Conservation (phyloP, 2,113 vertebrate species). For the Mustela nigripes region DNA sequence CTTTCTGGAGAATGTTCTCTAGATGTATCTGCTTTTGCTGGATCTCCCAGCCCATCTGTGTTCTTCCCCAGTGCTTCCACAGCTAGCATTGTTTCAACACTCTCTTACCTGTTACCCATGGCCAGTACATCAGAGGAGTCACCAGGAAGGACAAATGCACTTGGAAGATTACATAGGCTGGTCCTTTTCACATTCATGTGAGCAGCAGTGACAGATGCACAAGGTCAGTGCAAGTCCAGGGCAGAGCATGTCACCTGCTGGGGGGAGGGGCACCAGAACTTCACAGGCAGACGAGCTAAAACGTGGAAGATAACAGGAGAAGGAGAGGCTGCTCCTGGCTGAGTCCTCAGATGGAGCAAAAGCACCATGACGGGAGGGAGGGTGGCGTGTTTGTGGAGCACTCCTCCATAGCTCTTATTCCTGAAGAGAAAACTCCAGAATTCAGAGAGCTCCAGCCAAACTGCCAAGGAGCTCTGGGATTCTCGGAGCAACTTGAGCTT, state of each 20-base stretch:
- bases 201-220: accelerated
- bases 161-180: background rate
- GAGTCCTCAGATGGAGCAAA: background rate
- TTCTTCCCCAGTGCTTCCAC: background rate
- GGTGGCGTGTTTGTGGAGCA: accelerated
- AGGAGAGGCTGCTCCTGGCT: background rate
- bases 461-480: background rate
- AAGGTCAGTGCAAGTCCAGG: background rate
- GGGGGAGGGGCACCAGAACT: accelerated
- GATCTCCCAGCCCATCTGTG: background rate
- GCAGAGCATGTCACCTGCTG: accelerated
- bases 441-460: background rate
- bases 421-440: accelerated
- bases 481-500: background rate
- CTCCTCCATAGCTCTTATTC: accelerated
- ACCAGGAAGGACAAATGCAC: background rate
- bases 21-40: background rate
- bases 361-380: accelerated
- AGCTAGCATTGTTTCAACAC: accelerated
- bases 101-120: accelerated
- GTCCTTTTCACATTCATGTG: background rate
- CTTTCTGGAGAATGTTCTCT: background rate
- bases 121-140: background rate
- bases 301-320: accelerated
- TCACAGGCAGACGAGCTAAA: background rate